Conservation (phyloP, 2,888 invertebrate species). For the Aricia artaxerxes region DNA sequence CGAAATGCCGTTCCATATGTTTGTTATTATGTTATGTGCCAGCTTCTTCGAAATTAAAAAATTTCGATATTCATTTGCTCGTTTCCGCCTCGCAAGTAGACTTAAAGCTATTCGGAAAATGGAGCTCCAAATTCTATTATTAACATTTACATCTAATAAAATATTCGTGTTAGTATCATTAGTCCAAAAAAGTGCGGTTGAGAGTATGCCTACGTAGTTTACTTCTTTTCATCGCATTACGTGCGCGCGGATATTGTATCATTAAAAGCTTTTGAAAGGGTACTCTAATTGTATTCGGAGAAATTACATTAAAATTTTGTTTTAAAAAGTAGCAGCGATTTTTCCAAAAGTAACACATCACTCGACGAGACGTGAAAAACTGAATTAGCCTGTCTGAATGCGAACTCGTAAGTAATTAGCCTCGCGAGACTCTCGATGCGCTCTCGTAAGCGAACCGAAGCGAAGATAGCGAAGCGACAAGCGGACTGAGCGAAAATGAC, state of each 20-base stretch:
- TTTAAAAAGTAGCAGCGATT: constrained; percentile 45
- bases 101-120: not conserved
- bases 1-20: constrained; percentile 44
- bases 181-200: not conserved
- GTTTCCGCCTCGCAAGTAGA: not conserved
- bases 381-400: constrained; percentile 76
- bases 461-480: constrained; percentile 70
- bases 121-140: not conserved
- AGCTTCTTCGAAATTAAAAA: not conserved
- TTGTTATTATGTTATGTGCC: constrained; percentile 37
- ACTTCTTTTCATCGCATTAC: not conserved
- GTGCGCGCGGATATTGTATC: not conserved
- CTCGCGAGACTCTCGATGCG: constrained; percentile 76
- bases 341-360: constrained; percentile 56
- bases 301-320: constrained; percentile 41
- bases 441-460: constrained; percentile 74
- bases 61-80: not conserved
- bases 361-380: constrained; percentile 71
- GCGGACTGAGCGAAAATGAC: constrained; percentile 74
- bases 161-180: not conserved
- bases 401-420: constrained; percentile 79
- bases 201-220: not conserved
- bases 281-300: constrained; percentile 41
- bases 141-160: not conserved
- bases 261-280: constrained; percentile 32